phyloP scores from a whole-genome alignment of 1,140 invertebrate species.

The Cataglyphis hispanica region DNA sequence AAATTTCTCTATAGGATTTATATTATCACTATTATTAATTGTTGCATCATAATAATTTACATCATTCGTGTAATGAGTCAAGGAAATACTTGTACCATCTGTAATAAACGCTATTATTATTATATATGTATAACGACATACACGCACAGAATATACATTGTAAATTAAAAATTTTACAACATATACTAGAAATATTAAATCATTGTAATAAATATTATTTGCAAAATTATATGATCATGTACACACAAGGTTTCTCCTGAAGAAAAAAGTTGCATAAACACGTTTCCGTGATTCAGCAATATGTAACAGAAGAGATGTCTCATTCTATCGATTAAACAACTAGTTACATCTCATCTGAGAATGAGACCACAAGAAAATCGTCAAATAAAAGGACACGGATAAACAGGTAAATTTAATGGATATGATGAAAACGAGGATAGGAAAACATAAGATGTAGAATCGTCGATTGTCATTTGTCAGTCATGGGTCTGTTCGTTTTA shows the following conservation, averaged over 20 bases:
- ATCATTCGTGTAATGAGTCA: slow-evolving; percentile 77
- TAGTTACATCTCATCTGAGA: slow-evolving; percentile 72
- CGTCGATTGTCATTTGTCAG: slow-evolving; percentile 13
- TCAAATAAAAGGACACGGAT: neutral
- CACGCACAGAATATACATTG: neutral
- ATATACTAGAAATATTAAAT: neutral
- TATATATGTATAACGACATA: too few species aligned
- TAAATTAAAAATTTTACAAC: slow-evolving; percentile 6
- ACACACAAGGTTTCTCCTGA: neutral
- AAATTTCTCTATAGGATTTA: slow-evolving; percentile 76
- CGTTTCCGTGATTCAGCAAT: neutral
- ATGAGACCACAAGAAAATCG: slow-evolving; percentile 53
- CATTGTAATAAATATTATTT: neutral
- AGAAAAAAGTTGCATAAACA: neutral
- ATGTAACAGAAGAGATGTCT: neutral
- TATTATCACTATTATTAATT: slow-evolving; percentile 75
- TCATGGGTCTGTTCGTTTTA: too few species aligned
- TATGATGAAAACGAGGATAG: slow-evolving; percentile 21
- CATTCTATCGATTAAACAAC: slow-evolving; percentile 64
- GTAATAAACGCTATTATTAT: slow-evolving; percentile 51
- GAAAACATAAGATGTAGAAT: slow-evolving; percentile 37
- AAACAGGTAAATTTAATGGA: neutral
- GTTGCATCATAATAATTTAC: slow-evolving; percentile 72
- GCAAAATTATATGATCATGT: neutral
- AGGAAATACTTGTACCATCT: slow-evolving; percentile 77